Conservation (phyloP, 37 sponge, comb jelly and placozoan genomes). For the Dysidea cf. avara region DNA sequence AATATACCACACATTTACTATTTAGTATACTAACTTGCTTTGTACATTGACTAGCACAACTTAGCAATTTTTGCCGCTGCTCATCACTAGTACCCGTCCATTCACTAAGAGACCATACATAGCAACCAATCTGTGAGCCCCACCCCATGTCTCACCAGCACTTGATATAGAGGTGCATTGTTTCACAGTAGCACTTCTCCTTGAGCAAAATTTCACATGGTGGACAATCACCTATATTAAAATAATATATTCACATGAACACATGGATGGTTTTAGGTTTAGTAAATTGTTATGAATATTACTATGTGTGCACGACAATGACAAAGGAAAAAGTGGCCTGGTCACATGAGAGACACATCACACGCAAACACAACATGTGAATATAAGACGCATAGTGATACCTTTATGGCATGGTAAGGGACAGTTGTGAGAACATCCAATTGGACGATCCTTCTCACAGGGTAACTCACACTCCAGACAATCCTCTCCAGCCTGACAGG, state of each 20-base stretch:
- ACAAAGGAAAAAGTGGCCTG: no score
- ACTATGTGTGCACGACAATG: no score
- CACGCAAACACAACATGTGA: no score
- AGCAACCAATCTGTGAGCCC: no score
- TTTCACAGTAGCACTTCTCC: slow-evolving; percentile 43
- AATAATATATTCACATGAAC: no score
- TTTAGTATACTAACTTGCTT: slow-evolving; percentile 32
- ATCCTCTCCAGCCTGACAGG: slow-evolving; percentile 61
- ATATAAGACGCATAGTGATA: no score
- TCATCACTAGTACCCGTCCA: slow-evolving; percentile 59
- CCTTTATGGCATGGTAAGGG: slow-evolving; percentile 75
- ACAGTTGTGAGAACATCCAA: slow-evolving; percentile 70
- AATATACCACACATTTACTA: background rate
- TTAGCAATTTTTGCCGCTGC: slow-evolving; percentile 26
- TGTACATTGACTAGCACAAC: slow-evolving; percentile 69
- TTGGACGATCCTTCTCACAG: slow-evolving; percentile 61
- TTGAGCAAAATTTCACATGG: slow-evolving; percentile 39
- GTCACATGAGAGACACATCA: no score
- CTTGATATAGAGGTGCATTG: slow-evolving; percentile 26
- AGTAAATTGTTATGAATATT: no score
- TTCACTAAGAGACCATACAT: slow-evolving; percentile 42
- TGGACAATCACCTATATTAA: slow-evolving; percentile 54
- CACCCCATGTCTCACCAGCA: slow-evolving; percentile 43
- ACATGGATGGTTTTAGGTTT: no score
- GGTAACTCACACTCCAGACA: slow-evolving; percentile 60